Evolutionary conservation across 2,113 vertebrate genomes (phyloP).

Genomic region (Litocranius walleri): DNA sequence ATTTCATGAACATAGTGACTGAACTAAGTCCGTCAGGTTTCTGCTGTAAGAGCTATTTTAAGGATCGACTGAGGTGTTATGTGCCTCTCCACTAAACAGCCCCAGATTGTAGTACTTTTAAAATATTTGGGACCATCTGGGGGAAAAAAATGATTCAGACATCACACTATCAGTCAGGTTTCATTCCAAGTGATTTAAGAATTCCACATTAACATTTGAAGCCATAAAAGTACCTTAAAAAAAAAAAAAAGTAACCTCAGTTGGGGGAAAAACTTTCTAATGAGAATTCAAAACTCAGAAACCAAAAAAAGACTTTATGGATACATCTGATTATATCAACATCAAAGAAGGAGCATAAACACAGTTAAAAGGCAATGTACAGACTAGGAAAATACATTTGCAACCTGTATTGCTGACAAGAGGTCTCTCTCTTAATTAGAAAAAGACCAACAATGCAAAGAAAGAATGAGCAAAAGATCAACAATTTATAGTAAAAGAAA

Average conservation of each 20-base stretch:
- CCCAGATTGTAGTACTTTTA: not conserved
- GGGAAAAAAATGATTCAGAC: not conserved
- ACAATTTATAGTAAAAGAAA: not conserved
- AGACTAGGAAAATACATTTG: not conserved
- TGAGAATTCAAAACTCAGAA: not conserved
- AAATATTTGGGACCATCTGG: not conserved
- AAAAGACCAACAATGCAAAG: not conserved
- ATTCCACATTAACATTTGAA: not conserved
- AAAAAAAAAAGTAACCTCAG: not conserved
- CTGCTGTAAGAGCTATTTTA: not conserved
- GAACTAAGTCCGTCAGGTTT: not conserved
- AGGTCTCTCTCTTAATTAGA: not conserved
- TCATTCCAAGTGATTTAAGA: not conserved
- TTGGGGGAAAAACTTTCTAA: not conserved
- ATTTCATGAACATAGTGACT: not conserved
- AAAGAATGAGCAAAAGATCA: not conserved
- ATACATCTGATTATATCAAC: not conserved
- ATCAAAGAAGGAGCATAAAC: not conserved
- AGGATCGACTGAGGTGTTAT: not conserved
- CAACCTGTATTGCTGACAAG: not conserved
- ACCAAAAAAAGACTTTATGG: not conserved
- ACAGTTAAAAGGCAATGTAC: not conserved
- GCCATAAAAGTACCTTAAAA: not conserved
- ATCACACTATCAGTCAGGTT: not conserved
- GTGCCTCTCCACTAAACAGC: not conserved